A percentile compares a stretch with the other conserved stretches of the same genome.
Evolutionary conservation across 1,140 invertebrate genomes (phyloP).

Genomic region (Sarcophaga bullata): DNA sequence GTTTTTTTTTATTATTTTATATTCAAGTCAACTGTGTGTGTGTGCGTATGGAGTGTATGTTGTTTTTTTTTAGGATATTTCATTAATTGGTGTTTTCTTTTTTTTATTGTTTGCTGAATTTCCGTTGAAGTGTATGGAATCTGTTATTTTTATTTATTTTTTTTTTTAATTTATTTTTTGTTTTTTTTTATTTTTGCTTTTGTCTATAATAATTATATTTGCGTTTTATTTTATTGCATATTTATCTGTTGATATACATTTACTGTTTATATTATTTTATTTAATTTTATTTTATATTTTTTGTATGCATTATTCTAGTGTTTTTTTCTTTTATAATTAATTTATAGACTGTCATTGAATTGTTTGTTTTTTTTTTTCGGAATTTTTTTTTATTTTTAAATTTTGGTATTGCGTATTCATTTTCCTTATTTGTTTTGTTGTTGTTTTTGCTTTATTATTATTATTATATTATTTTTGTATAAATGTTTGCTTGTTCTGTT

Average conservation of each 20-base stretch:
- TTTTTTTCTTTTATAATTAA: background rate
- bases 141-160: background rate
- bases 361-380: constrained; percentile 29
- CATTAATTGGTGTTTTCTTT: background rate
- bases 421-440: background rate
- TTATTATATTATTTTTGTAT: constrained; percentile 28
- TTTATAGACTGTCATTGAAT: background rate
- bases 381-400: background rate
- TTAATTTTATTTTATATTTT: too few relatives aligned
- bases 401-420: background rate
- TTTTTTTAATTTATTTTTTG: background rate
- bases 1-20: too few relatives aligned
- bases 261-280: constrained; percentile 21
- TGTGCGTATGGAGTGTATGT: background rate
- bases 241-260: constrained; percentile 9
- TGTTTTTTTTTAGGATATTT: background rate
- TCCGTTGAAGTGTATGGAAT: too few relatives aligned
- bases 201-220: background rate
- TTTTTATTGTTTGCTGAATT: background rate
- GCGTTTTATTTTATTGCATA: background rate
- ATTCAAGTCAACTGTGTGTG: background rate
- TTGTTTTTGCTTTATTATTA: background rate
- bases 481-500: constrained; percentile 45
- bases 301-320: background rate
- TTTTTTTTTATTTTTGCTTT: background rate